Evolutionary conservation across 2,113 vertebrate species (phyloP), one percentile per base, ranked within the genome.

Genomic region (Panurus biarmicus): DNA sequence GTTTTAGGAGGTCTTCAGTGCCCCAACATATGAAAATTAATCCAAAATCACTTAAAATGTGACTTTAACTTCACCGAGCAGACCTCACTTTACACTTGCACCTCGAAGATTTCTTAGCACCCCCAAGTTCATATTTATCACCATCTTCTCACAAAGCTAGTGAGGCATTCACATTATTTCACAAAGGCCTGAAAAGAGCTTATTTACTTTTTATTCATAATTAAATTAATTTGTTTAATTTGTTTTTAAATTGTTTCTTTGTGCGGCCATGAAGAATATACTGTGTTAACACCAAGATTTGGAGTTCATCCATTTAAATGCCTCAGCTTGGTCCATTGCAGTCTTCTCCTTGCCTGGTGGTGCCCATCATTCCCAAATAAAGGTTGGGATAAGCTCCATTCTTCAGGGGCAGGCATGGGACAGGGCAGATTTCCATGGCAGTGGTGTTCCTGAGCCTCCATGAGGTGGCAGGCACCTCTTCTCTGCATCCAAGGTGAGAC

Each of bases 1-100:
- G 14, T 48, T 95, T 89, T 85, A 83, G 77, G 50, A 93, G 64
- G 42, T 67, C 35, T 95, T 93, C 85, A 45, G 25, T 72, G 69
- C 54, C 45, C 48, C 48, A 90, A 90, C 33, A 28, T 33, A 51
- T 56, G 62, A 88, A 88, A 94, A 95, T 77, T 87, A 76, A 67
- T 77, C 22, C 14, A 60, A 72, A 93, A 66, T 56, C 15, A 58
- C 56, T 66, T 62, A 74, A 69, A 90, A 45, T 62, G 10, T 88
- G 77, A 65, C 51, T 94, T 87, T 44, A 33, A n/a, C 26, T 80
- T 89, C 83, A 38, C 17, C 28, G 56, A 42, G 73, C 40, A 42
- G 45, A 24, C 38, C 87, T 72, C 24, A 4, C 36, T 80, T 85
- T 51, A 47, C 4, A 16, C 19, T 57, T 24, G 24, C 48, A 48